A percentile compares a stretch with the other conserved stretches of the same genome.
These are phyloP conservation scores for Yponomeuta cagnagella DNA, from an alignment of 2,888 invertebrate species.

Conservation along the genomic window DNA sequence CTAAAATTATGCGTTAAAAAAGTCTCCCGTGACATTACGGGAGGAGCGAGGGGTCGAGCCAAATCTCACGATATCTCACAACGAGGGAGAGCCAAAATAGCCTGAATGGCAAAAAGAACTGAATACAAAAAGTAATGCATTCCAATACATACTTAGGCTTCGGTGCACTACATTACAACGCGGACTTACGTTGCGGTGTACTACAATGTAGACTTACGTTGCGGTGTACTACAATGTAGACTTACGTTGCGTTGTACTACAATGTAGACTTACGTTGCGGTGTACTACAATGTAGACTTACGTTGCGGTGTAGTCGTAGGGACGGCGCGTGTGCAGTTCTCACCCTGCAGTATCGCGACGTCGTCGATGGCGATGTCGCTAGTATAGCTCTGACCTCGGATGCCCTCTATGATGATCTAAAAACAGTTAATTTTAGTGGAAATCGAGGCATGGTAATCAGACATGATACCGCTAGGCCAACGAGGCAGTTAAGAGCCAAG, in stretches of 20 bases:
- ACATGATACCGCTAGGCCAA: no score
- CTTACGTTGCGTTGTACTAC: not conserved
- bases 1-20: no score
- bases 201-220: not conserved
- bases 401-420: constrained; percentile 86
- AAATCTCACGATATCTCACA: no score
- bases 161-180: not conserved
- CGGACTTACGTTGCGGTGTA: not conserved
- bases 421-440: not conserved
- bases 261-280: not conserved
- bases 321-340: constrained; percentile 62
- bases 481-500: no score
- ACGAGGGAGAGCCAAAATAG: no score
- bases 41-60: no score
- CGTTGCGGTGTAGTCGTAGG: constrained; percentile 29
- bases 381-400: constrained; percentile 78
- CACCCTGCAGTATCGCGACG: constrained; percentile 78
- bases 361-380: constrained; percentile 91
- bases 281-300: not conserved
- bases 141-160: not conserved
- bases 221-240: not conserved
- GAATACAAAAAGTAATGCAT: not conserved
- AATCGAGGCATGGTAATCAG: no score
- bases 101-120: no score
- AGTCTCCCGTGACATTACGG: no score